Base-by-base conservation (phyloP, 2,113 vertebrate genomes). In the Heliornis fulica region DNA sequence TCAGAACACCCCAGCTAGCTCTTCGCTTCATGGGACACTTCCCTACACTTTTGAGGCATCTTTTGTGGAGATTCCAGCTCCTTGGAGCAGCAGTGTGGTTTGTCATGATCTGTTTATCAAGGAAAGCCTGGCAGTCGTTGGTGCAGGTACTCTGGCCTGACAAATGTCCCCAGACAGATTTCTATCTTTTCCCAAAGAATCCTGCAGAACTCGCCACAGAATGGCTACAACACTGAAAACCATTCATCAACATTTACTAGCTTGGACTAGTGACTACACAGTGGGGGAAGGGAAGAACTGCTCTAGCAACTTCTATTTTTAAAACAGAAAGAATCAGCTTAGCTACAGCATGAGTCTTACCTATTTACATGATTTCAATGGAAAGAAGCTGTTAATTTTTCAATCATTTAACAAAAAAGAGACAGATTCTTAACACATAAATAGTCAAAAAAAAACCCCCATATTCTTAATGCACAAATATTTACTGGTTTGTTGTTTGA, bases 261-360 rank as follows among this genome's bases (percentile, higher is more conserved):
- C 72, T 95, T 50, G 88, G 85, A 92, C 83, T 92, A 96, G 83
- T 94, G 92, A 98, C 97, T 97, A 97, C 96, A 68, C 79, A 79
- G 96, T 95, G 98, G 98, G 97, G 98, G 97, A 97, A 97, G 97
- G 97, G 95, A 97, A 93, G 74, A 89, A 97, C 97, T 84, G 95
- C 98, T 97, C 97, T 86, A 97, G 98, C 98, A 84, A 97, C 98
- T 99, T 98, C 99, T 99, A 99, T 99, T 99, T 99, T 99, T 99
- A 99, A 97, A 98, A 97, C 63, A 40, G 97, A 96, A 98, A 98
- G 97, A 97, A 98, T 97, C 98, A 98, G 97, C 97, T 97, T 97
- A 97, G 87, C 95, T 89, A 80, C 81, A 81, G 91, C 97, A 66
- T 26, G 80, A 96, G 89, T 54, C 91, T 97, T 96, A 97, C 97